Conservation (phyloP, 2,888 invertebrate species). For the Tinea semifulvella region DNA sequence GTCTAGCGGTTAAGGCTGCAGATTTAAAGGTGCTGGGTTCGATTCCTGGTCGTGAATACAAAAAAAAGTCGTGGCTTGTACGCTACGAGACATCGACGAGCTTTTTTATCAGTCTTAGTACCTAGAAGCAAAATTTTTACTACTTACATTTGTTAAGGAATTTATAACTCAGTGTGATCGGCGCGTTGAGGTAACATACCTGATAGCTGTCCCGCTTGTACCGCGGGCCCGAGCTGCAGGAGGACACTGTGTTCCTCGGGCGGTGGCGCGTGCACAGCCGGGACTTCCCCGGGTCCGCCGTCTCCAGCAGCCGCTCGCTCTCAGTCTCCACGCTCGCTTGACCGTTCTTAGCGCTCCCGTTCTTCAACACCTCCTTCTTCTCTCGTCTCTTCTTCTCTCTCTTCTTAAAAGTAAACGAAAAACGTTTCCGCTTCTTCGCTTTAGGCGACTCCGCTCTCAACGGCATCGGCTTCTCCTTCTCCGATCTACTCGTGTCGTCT, state of each 20-base stretch:
- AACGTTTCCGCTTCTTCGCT: conserved; percentile 55
- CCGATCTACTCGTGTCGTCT: conserved; percentile 56
- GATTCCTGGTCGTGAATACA: no score
- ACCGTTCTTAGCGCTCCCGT: conserved; percentile 42
- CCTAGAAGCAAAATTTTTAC: no score
- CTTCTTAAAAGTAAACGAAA: conserved; percentile 56
- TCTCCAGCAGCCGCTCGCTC: conserved; percentile 54
- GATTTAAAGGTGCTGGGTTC: no score
- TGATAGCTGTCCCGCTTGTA: conserved; percentile 65
- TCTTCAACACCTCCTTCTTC: conserved; percentile 45
- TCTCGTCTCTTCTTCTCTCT: conserved; percentile 55
- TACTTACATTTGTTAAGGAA: no score
- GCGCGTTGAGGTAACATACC: conserved; percentile 31
- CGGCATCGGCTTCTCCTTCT: conserved; percentile 48
- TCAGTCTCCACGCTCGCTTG: conserved; percentile 35
- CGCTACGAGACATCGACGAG: no score
- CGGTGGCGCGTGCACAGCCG: conserved; percentile 46
- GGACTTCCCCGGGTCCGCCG: conserved; percentile 35
- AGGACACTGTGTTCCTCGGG: conserved; percentile 49
- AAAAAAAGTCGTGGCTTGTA: no score
- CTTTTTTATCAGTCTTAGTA: no score
- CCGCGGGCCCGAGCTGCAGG: conserved; percentile 57
- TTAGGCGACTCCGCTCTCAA: conserved; percentile 54
- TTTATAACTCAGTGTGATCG: no score
- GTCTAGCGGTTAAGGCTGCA: no score